phyloP scores from a whole-genome alignment of 2,113 vertebrate species.

The Kryptolebias marmoratus region DNA sequence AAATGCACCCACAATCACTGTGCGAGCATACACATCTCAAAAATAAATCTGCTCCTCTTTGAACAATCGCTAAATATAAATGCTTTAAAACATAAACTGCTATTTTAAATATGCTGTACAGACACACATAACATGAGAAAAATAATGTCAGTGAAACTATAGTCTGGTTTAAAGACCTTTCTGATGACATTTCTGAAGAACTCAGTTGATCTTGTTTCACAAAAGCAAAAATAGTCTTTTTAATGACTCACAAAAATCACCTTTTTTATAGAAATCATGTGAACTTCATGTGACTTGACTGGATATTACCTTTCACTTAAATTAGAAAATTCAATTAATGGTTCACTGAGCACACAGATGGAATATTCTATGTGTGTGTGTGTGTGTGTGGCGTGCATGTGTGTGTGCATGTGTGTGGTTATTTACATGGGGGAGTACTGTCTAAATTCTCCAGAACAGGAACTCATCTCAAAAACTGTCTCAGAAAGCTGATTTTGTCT shows the following conservation, averaged over 20 bases:
- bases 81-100: too few relatives aligned
- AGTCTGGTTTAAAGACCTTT: neutral
- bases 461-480: constrained; percentile 66
- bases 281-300: constrained; percentile 46
- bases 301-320: constrained; percentile 40
- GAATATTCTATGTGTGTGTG: neutral
- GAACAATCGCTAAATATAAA: too few relatives aligned
- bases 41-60: too few relatives aligned
- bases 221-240: neutral
- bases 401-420: constrained; percentile 39
- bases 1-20: too few relatives aligned
- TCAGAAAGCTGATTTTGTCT: constrained; percentile 59
- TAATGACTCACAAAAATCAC: constrained; percentile 42
- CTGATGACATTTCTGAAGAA: neutral
- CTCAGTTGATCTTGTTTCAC: neutral
- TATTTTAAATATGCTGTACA: too few relatives aligned
- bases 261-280: constrained; percentile 40
- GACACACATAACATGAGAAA: neutral
- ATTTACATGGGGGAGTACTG: constrained; percentile 51
- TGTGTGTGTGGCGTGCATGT: neutral
- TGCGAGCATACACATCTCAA: too few relatives aligned
- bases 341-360: constrained; percentile 62
- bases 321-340: constrained; percentile 52
- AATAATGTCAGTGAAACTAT: neutral
- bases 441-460: constrained; percentile 70